Evolutionary conservation across 2,888 invertebrate species (phyloP).

Genomic region (Thumatha senex): DNA sequence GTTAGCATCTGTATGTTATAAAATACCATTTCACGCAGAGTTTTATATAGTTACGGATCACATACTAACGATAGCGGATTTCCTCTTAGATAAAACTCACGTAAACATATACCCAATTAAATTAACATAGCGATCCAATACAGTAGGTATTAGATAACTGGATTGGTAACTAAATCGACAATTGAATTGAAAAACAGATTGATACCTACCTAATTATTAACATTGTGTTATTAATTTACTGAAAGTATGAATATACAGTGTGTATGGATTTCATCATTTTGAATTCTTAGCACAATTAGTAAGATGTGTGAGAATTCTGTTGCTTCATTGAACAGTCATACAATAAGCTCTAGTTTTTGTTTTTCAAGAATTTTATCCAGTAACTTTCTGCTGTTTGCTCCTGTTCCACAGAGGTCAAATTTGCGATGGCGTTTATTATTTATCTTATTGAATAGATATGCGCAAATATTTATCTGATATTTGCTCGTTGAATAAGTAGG

Average conservation of each 20-base stretch:
- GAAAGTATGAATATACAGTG: neutral
- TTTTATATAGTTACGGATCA: neutral
- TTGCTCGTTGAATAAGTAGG: too few species aligned
- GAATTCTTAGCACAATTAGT: constrained; percentile 26
- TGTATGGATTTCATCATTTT: constrained; percentile 19
- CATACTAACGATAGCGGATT: neutral
- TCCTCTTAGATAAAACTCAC: neutral
- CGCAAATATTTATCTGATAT: too few species aligned
- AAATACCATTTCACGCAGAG: neutral
- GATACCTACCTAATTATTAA: neutral
- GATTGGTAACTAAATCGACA: too few species aligned
- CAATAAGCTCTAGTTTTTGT: constrained; percentile 12
- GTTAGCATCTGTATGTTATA: too few species aligned
- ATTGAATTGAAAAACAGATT: too few species aligned
- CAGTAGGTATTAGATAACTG: neutral
- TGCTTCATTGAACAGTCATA: constrained; percentile 2
- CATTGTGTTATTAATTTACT: too few species aligned
- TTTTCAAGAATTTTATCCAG: constrained; percentile 14
- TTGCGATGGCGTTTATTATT: too few species aligned
- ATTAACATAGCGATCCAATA: neutral
- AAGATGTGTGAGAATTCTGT: neutral
- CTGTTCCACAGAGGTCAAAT: constrained; percentile 5
- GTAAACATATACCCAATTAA: neutral
- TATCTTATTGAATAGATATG: too few species aligned
- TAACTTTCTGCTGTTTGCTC: constrained; percentile 14